Conservation (phyloP, 2,113 vertebrate species). For the Dascyllus trimaculatus region DNA sequence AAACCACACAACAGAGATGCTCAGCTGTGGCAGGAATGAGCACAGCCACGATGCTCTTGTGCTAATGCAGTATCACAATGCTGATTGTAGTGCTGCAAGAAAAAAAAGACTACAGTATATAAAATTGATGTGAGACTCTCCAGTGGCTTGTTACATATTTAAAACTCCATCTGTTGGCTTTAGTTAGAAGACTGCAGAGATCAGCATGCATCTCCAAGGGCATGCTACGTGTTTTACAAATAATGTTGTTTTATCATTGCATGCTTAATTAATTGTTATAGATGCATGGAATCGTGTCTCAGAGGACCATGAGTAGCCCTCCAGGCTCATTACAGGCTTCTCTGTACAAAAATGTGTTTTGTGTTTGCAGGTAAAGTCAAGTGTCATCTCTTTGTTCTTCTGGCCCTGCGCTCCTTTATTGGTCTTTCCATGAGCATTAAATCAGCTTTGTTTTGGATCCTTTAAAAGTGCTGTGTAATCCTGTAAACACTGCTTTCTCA, state of each 20-base stretch:
- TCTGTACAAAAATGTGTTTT: background rate
- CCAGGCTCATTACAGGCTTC: background rate
- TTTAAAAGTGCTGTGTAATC: constrained; percentile 30
- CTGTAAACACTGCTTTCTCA: constrained; percentile 18
- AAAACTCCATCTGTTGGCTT: constrained; percentile 51
- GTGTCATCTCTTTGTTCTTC: background rate
- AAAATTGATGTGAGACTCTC: constrained; percentile 38
- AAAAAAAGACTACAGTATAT: constrained; percentile 19
- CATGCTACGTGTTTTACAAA: constrained; percentile 39
- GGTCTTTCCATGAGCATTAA: background rate
- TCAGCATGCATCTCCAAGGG: constrained; percentile 11
- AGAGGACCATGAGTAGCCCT: background rate
- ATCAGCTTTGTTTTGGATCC: constrained; percentile 9
- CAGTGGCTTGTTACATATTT: constrained; percentile 46
- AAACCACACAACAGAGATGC: no score
- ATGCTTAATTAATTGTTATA: constrained; percentile 30
- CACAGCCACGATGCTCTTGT: background rate
- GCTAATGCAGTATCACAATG: constrained; percentile 6
- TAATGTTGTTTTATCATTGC: constrained; percentile 37
- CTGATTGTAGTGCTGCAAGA: background rate
- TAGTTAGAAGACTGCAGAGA: constrained; percentile 23
- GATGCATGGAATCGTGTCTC: constrained; percentile 24
- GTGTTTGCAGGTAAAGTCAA: background rate
- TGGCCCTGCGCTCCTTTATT: background rate
- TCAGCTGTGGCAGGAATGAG: background rate